A percentile compares a stretch with the other conserved stretches of the same genome.
phyloP scores from a whole-genome alignment of 2,113 vertebrate genomes.

The Coptodon rendalli region DNA sequence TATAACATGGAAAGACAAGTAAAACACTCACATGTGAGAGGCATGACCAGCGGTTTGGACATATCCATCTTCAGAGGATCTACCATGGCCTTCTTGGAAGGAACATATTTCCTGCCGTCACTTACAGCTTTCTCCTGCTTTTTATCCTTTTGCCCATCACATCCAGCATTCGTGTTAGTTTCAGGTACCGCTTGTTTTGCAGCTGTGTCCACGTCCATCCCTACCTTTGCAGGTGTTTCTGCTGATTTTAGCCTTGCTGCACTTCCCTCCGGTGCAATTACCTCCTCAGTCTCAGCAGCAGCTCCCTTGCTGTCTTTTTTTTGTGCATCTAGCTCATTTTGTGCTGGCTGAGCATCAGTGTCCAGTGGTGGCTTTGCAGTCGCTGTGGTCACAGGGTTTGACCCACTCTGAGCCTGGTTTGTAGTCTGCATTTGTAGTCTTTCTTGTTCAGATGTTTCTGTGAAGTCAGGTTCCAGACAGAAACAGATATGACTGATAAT shows the following conservation, averaged over 20 bases:
- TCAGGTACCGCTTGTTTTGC: neutral
- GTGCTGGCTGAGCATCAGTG: neutral
- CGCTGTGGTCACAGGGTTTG: neutral
- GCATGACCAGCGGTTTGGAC: slow-evolving; percentile 45
- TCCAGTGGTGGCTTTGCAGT: neutral
- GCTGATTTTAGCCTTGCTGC: neutral
- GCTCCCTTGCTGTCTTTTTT: neutral
- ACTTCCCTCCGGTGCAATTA: neutral
- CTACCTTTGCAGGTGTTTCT: neutral
- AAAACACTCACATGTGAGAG: slow-evolving; percentile 70
- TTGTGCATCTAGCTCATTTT: neutral
- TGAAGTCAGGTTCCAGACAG: neutral
- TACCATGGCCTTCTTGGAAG: slow-evolving; percentile 66
- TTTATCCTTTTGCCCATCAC: neutral
- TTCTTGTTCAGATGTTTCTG: neutral
- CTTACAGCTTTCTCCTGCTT: slow-evolving; percentile 3
- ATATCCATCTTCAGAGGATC: slow-evolving; percentile 75
- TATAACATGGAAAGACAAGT: neutral
- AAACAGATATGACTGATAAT: neutral
- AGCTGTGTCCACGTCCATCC: neutral
- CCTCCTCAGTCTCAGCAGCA: neutral
- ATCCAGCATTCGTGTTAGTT: neutral
- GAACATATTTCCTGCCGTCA: slow-evolving; percentile 54
- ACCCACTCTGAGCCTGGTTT: neutral
- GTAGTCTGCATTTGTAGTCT: slow-evolving; percentile 34